Evolutionary conservation across 2,113 vertebrate species (phyloP).

Genomic region (Tetrax tetrax): DNA sequence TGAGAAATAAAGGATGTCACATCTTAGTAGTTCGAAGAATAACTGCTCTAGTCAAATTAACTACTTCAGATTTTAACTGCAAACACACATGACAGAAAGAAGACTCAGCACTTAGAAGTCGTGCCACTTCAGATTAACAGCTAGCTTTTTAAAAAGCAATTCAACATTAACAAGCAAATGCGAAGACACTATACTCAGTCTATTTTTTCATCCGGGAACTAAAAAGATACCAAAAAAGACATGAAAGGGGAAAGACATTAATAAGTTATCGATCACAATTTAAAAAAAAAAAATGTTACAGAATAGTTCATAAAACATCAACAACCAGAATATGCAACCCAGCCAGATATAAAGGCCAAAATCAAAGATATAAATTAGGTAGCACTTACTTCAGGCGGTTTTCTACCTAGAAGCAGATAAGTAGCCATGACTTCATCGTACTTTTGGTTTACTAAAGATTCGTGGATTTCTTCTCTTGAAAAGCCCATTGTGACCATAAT

Average conservation of each 20-base stretch:
- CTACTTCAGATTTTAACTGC: background rate
- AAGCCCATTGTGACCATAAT: slow-evolving; percentile 99
- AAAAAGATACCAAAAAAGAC: background rate
- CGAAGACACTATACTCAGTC: background rate
- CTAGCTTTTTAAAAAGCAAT: background rate
- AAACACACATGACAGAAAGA: background rate
- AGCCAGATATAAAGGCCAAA: background rate
- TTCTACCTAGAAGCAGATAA: slow-evolving; percentile 94
- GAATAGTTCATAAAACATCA: background rate
- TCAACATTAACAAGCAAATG: background rate
- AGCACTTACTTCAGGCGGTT: slow-evolving; percentile 90
- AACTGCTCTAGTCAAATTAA: background rate
- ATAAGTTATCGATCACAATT: background rate
- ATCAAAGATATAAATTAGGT: background rate
- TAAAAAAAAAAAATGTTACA: background rate
- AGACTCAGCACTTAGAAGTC: background rate
- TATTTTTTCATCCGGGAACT: background rate
- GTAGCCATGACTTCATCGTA: slow-evolving; percentile 98
- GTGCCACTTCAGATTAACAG: background rate
- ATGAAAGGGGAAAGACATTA: background rate
- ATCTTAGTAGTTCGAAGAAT: background rate
- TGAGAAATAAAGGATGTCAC: background rate
- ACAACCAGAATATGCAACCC: background rate
- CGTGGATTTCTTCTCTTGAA: slow-evolving; percentile 94
- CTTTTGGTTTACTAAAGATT: slow-evolving; percentile 90